Conservation (phyloP, 2,888 invertebrate genomes). For the Drosophila stalkeri region DNA sequence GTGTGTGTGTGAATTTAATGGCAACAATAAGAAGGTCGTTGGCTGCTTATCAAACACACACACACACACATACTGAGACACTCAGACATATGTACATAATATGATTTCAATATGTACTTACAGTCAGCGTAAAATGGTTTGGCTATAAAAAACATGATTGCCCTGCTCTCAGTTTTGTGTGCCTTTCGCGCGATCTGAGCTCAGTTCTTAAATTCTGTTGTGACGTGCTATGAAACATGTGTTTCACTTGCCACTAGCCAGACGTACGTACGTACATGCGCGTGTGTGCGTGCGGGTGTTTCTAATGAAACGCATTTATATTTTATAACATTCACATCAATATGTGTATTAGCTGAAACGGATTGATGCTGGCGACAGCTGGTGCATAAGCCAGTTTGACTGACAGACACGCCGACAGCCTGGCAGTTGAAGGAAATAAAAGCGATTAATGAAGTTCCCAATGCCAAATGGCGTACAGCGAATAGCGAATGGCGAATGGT, state of each 20-base stretch:
- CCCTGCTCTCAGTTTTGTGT: constrained; percentile 49
- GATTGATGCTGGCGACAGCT: constrained; percentile 60
- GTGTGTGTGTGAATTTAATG: constrained; percentile 57
- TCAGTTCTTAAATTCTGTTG: constrained; percentile 44
- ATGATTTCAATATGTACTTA: constrained; percentile 63
- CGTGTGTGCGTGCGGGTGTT: constrained; percentile 1
- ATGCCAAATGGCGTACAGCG: constrained; percentile 59
- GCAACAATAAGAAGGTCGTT: constrained; percentile 64
- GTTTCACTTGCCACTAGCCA: constrained; percentile 37
- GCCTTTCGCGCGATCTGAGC: constrained; percentile 46
- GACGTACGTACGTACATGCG: neutral
- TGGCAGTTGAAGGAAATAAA: constrained; percentile 50
- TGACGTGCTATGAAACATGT: constrained; percentile 72
- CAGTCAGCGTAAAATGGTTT: constrained; percentile 65
- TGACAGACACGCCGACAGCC: constrained; percentile 43
- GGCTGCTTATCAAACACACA: constrained; percentile 62
- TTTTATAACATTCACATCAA: constrained; percentile 48
- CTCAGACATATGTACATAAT: constrained; percentile 24
- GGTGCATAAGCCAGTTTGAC: constrained; percentile 45
- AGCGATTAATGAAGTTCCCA: constrained; percentile 71
- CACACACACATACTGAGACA: constrained; percentile 17
- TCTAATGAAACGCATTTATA: constrained; percentile 55
- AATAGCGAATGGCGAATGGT: constrained; percentile 57
- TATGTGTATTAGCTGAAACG: constrained; percentile 41
- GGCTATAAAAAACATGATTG: constrained; percentile 71